Evolutionary conservation across 2,888 invertebrate species (phyloP).

Genomic region (Argyresthia goedartella): DNA sequence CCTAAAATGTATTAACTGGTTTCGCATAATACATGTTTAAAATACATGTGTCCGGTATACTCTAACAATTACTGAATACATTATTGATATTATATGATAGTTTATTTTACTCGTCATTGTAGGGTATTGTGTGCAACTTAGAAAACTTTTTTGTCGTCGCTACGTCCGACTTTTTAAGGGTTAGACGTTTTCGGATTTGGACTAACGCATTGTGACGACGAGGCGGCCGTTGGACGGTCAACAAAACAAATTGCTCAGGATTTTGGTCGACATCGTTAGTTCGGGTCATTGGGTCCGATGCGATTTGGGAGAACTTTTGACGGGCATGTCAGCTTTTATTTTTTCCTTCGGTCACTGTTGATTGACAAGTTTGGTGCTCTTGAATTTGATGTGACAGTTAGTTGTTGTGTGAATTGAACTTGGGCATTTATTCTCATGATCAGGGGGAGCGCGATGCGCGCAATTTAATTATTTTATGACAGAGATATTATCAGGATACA

Average conservation of each 20-base stretch:
- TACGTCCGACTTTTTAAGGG: conserved; percentile 2
- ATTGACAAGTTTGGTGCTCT: conserved; percentile 40
- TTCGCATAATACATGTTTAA: conserved; percentile 65
- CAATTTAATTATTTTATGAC: too few relatives aligned
- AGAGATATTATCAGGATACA: too few relatives aligned
- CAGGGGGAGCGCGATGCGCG: too few relatives aligned
- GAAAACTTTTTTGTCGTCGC: conserved; percentile 31
- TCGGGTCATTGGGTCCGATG: conserved; percentile 63
- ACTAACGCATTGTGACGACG: conserved; percentile 26
- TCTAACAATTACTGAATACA: conserved; percentile 35
- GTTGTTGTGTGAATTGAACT: neutral
- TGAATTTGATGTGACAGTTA: conserved; percentile 2
- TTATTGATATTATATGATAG: conserved; percentile 71
- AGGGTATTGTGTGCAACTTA: conserved; percentile 26
- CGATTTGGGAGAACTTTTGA: conserved; percentile 68
- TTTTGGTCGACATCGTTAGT: conserved; percentile 66
- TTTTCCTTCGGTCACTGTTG: conserved; percentile 32
- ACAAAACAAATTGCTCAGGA: conserved; percentile 46
- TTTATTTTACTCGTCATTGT: conserved; percentile 57
- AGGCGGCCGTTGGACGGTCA: conserved; percentile 19
- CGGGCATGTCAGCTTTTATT: conserved; percentile 55
- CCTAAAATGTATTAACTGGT: conserved; percentile 47
- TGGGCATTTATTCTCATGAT: too few relatives aligned
- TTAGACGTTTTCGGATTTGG: conserved; percentile 20
- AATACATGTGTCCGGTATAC: conserved; percentile 62